These are phyloP conservation scores for Listrodromus nycthemerus DNA, from an alignment of 2,888 invertebrate genomes.

Conservation along the genomic window DNA sequence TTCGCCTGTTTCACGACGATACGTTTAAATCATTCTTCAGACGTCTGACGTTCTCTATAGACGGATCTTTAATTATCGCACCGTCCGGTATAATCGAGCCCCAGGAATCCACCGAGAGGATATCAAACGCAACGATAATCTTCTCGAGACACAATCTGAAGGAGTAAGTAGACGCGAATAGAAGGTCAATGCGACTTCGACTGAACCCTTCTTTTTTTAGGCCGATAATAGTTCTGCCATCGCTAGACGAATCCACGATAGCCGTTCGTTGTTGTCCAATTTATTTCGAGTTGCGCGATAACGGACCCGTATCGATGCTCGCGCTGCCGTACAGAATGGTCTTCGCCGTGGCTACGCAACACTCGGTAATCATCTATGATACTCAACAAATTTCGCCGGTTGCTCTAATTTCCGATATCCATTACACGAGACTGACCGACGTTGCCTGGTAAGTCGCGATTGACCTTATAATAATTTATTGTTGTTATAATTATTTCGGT, in stretches of 20 bases:
- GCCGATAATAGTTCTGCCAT: conserved; percentile 92
- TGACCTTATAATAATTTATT: neutral
- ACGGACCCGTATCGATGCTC: conserved; percentile 86
- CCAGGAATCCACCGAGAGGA: conserved; percentile 87
- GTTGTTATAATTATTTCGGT: neutral
- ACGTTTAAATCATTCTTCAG: conserved; percentile 97
- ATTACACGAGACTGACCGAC: conserved; percentile 95
- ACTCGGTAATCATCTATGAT: conserved; percentile 94
- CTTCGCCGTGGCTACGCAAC: conserved; percentile 96
- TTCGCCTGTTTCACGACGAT: conserved; percentile 95
- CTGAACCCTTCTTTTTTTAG: conserved; percentile 83
- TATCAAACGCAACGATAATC: conserved; percentile 87
- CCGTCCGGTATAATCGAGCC: conserved; percentile 94
- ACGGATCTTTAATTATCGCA: conserved; percentile 95
- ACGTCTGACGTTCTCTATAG: conserved; percentile 95
- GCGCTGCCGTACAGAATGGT: conserved; percentile 92
- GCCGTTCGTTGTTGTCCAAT: conserved; percentile 93
- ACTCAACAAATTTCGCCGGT: conserved; percentile 94
- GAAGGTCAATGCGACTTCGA: neutral
- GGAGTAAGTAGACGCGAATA: conserved; percentile 83
- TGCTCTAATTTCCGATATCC: conserved; percentile 92
- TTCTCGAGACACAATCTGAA: conserved; percentile 87
- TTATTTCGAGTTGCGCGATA: conserved; percentile 87
- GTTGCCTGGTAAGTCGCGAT: conserved; percentile 89
- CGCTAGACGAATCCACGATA: conserved; percentile 92